Conservation (phyloP, 2,888 invertebrate species). For the Nipponacmea schrenckii region DNA sequence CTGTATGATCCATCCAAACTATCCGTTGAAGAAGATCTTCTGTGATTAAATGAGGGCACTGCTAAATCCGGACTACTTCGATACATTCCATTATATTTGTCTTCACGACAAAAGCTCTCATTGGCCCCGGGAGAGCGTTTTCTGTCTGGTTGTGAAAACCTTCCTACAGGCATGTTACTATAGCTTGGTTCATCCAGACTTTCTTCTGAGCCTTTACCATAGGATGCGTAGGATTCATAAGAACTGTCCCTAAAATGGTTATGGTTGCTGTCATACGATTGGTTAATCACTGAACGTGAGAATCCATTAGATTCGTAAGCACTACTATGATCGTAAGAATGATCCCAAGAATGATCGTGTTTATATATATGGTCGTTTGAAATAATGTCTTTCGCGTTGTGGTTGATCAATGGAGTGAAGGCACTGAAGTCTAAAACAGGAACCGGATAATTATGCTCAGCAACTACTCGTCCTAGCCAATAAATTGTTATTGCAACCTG, state of each 20-base stretch:
- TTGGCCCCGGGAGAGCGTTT: constrained; percentile 12
- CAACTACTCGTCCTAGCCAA: constrained; percentile 60
- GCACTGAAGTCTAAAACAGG: constrained; percentile 64
- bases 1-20: constrained; percentile 50
- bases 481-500: constrained; percentile 65
- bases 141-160: constrained; percentile 32
- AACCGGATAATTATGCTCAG: constrained; percentile 44
- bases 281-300: constrained; percentile 21
- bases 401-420: constrained; percentile 60
- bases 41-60: constrained; percentile 40
- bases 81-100: constrained; percentile 41
- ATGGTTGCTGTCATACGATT: constrained; percentile 18
- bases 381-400: constrained; percentile 48
- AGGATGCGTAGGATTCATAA: constrained; percentile 55
- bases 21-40: constrained; percentile 55
- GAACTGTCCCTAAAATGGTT: constrained; percentile 52
- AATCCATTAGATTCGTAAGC: constrained; percentile 40
- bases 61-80: constrained; percentile 51
- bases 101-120: constrained; percentile 34
- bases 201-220: constrained; percentile 49
- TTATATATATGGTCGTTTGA: constrained; percentile 39
- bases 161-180: constrained; percentile 50
- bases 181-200: constrained; percentile 48
- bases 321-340: constrained; percentile 39
- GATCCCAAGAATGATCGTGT: constrained; percentile 42